Conservation (phyloP, 2,888 invertebrate species). For the Hyposoter didymator region DNA sequence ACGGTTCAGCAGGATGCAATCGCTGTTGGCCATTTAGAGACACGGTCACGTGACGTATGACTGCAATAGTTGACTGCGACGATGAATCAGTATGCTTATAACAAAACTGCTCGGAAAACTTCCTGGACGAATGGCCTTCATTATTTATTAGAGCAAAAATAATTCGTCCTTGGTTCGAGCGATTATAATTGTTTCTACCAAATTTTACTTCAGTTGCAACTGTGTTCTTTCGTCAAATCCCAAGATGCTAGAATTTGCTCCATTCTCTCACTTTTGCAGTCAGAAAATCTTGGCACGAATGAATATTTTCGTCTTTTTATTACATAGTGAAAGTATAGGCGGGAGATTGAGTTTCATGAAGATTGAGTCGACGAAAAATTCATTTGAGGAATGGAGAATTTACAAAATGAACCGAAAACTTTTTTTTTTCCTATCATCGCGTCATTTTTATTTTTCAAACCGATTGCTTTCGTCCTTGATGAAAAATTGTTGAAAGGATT, state of each 20-base stretch:
- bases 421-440: too few species aligned
- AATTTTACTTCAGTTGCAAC: background rate
- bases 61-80: background rate
- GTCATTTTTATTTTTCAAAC: background rate
- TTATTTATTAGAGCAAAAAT: background rate
- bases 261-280: too few species aligned
- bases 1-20: conserved; percentile 4
- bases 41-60: background rate
- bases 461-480: background rate
- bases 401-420: background rate
- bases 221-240: background rate
- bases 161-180: background rate
- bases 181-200: background rate
- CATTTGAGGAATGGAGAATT: background rate
- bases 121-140: background rate
- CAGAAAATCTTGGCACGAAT: background rate
- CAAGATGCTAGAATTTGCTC: too few species aligned
- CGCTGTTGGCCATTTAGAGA: conserved; percentile 17
- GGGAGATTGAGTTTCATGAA: background rate
- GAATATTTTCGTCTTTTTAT: background rate
- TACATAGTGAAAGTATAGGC: background rate
- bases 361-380: background rate
- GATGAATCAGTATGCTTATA: background rate
- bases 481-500: background rate
- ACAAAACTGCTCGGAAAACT: background rate